Evolutionary conservation across 2,113 vertebrate species (phyloP).

Genomic region (Hippolais icterina): DNA sequence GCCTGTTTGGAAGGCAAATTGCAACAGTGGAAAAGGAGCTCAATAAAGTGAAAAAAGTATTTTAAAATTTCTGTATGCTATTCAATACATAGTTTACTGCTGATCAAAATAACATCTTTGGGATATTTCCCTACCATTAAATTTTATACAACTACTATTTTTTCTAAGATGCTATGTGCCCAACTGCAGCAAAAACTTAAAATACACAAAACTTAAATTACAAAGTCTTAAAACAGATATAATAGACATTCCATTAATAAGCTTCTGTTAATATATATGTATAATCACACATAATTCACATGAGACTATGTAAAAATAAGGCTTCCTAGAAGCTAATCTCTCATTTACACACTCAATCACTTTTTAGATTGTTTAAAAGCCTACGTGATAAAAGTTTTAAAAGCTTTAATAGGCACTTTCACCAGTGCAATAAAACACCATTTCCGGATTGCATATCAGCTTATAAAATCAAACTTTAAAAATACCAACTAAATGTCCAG

Average conservation of each 20-base stretch:
- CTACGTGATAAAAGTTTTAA: background rate
- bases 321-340: background rate
- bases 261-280: background rate
- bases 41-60: background rate
- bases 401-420: background rate
- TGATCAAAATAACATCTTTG: background rate
- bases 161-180: background rate
- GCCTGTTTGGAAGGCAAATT: background rate
- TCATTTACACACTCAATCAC: background rate
- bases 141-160: background rate
- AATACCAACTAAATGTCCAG: background rate
- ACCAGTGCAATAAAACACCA: background rate
- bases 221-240: background rate
- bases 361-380: background rate
- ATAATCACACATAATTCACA: background rate
- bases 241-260: background rate
- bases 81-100: background rate
- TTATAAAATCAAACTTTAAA: background rate
- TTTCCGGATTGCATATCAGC: background rate
- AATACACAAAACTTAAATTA: background rate
- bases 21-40: background rate
- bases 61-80: background rate
- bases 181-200: background rate
- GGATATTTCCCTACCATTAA: background rate
- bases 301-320: background rate